These are phyloP conservation scores for Arge pagana DNA, from an alignment of 2,888 invertebrate species.

Conservation along the genomic window DNA sequence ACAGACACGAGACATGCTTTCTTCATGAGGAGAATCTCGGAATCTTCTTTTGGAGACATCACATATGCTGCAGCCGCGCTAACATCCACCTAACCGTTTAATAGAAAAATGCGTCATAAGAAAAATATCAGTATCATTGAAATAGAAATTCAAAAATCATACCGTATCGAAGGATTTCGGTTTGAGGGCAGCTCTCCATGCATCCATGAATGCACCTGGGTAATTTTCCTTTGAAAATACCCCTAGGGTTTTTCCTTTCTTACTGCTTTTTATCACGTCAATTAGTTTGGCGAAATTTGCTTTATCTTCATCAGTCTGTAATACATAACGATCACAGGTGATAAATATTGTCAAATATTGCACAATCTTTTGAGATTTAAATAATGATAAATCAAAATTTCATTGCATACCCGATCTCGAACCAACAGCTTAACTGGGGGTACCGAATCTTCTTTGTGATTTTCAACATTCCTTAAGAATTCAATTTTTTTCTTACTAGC, in stretches of 20 bases:
- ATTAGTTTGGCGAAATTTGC: constrained; percentile 74
- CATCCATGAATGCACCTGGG: constrained; percentile 90
- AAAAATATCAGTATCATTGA: constrained; percentile 1
- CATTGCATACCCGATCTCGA: constrained; percentile 80
- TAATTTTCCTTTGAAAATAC: constrained; percentile 93
- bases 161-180: constrained; percentile 79
- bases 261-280: constrained; percentile 83
- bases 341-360: constrained; percentile 21
- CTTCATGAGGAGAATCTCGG: constrained; percentile 86
- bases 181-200: constrained; percentile 82
- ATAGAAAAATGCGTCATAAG: constrained; percentile 11
- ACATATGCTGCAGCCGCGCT: constrained; percentile 82
- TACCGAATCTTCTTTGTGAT: constrained; percentile 79
- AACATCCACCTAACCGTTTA: constrained; percentile 75
- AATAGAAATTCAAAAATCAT: constrained; percentile 30
- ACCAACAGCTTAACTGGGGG: constrained; percentile 85
- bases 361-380: background rate
- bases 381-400: background rate
- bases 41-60: constrained; percentile 94
- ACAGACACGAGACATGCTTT: constrained; percentile 92
- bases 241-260: constrained; percentile 86
- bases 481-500: constrained; percentile 98
- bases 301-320: constrained; percentile 86
- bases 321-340: constrained; percentile 37
- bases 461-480: constrained; percentile 88